Percentiles rank a stretch among this genome's conserved stretches.
Conservation (phyloP, 2,113 vertebrate species). For the Oreotrochilus melanogaster region DNA sequence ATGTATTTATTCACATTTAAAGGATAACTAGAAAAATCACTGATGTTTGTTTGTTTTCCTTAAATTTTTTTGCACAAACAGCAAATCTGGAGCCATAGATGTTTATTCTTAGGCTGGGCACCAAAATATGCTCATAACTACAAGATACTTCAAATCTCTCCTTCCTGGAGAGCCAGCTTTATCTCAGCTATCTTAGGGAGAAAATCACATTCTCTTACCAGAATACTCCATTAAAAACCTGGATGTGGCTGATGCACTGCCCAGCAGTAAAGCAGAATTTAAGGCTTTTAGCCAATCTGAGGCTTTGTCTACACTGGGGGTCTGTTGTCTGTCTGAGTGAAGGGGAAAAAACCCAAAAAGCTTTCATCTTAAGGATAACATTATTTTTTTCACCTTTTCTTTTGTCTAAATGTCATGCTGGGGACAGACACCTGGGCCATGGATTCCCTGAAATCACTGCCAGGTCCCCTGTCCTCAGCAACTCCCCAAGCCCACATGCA, state of each 20-base stretch:
- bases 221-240: neutral
- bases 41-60: neutral
- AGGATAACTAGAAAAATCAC: neutral
- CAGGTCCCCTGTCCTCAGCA: neutral
- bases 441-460: neutral
- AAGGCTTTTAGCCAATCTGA: neutral
- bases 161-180: neutral
- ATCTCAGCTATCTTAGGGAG: neutral
- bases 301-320: neutral
- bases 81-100: neutral
- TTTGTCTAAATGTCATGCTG: neutral
- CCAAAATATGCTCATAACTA: neutral
- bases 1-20: neutral
- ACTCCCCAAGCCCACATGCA: neutral
- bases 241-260: neutral
- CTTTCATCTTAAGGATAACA: rapidly evolving
- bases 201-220: neutral
- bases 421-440: neutral
- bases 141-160: neutral
- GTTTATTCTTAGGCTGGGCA: neutral
- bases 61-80: neutral
- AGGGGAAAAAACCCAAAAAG: rapidly evolving
- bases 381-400: neutral
- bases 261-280: neutral
- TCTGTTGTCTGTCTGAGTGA: neutral